These are phyloP conservation scores for Whitmania pigra DNA, from an alignment of 1,140 invertebrate genomes.

Conservation along the genomic window DNA sequence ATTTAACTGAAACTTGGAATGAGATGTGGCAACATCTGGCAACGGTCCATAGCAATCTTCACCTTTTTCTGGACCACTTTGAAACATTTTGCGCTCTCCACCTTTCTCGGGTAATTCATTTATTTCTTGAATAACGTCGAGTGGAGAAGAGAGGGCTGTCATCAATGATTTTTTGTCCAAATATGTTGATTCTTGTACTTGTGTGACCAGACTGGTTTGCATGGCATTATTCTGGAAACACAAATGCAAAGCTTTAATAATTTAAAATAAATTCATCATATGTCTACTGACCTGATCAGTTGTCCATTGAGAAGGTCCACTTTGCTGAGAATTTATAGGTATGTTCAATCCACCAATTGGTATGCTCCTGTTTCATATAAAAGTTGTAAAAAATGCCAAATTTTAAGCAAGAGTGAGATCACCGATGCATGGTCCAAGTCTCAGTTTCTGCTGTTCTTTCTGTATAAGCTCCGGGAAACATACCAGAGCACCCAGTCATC, in stretches of 20 bases:
- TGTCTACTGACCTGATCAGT: not conserved
- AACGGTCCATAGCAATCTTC: constrained; percentile 6
- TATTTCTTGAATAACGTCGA: constrained; percentile 3
- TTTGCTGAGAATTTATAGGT: constrained; percentile 4
- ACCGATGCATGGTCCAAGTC: constrained; percentile 71
- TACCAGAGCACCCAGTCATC: constrained; percentile 64
- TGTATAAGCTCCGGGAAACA: constrained; percentile 66
- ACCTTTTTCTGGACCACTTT: not conserved
- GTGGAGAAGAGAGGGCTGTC: not conserved
- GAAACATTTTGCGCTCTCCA: not conserved
- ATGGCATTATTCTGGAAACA: constrained; percentile 6
- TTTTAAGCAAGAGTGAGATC: not conserved
- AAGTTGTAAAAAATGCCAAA: not conserved
- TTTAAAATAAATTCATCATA: too few species aligned
- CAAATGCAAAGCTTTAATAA: not conserved
- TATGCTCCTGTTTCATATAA: constrained; percentile 19
- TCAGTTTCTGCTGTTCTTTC: constrained; percentile 70
- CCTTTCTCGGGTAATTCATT: not conserved
- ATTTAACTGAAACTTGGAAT: not conserved
- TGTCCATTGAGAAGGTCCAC: constrained; percentile 13
- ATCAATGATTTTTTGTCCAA: constrained; percentile 1
- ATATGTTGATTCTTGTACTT: not conserved
- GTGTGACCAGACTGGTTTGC: not conserved
- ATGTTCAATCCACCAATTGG: constrained; percentile 22
- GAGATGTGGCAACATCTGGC: constrained; percentile 3